phyloP scores from a whole-genome alignment of 2,797 vertebrate genomes.

The Mormyrus hasselquistii region DNA sequence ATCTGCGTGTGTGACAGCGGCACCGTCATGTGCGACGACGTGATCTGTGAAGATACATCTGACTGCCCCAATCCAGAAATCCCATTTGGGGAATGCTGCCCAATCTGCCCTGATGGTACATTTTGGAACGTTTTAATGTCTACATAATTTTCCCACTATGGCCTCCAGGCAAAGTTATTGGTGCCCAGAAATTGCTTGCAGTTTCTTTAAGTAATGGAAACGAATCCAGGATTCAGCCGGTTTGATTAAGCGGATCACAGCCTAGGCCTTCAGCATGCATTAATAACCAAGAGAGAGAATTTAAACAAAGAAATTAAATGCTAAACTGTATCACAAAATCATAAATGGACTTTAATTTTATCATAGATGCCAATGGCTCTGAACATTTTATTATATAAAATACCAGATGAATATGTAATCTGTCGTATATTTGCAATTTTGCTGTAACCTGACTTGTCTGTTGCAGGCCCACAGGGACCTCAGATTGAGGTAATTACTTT shows the following conservation, averaged over 20 bases:
- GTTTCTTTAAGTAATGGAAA: slow-evolving; percentile 4
- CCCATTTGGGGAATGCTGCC: slow-evolving; percentile 69
- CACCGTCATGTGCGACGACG: slow-evolving; percentile 66
- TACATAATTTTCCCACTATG: not conserved
- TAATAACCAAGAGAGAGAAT: not conserved
- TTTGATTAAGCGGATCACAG: not conserved
- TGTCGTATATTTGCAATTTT: not conserved
- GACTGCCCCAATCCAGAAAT: slow-evolving; percentile 61
- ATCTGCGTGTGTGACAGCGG: slow-evolving; percentile 77
- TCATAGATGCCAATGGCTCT: not conserved
- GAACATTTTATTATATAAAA: not conserved
- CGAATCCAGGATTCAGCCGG: not conserved
- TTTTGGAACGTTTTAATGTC: not conserved
- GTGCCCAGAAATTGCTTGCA: not conserved
- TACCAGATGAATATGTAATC: not conserved
- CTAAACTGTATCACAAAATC: not conserved
- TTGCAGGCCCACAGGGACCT: slow-evolving; percentile 49
- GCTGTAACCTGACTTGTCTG: slow-evolving; percentile 17
- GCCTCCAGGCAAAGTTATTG: not conserved
- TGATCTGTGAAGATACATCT: slow-evolving; percentile 59
- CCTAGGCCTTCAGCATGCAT: not conserved
- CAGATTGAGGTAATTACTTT: slow-evolving; percentile 56
- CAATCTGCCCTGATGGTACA: slow-evolving; percentile 59
- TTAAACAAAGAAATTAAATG: not conserved
- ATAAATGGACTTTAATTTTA: not conserved